A percentile compares a stretch with the other conserved stretches of the same genome.
Conservation (phyloP, 2,113 vertebrate genomes). For the Chaenogobius annularis region DNA sequence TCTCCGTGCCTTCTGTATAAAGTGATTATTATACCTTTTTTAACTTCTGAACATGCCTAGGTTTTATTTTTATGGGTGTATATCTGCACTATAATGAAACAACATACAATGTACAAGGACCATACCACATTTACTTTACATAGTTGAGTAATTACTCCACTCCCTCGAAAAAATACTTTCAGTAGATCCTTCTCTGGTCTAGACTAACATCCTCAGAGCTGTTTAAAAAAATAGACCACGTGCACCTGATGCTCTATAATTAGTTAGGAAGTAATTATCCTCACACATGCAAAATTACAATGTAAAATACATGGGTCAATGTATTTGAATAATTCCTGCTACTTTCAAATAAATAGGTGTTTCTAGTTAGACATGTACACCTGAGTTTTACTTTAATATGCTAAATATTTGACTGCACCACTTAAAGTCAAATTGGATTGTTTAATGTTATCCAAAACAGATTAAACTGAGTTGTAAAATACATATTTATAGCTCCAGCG, state of each 20-base stretch:
- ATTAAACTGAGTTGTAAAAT: slow-evolving; percentile 9
- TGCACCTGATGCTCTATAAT: no score
- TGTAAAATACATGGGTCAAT: background rate
- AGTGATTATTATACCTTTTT: background rate
- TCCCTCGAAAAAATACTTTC: no score
- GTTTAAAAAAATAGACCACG: no score
- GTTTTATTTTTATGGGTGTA: no score
- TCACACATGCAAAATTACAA: background rate
- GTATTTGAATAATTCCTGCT: background rate
- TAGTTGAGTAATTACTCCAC: no score
- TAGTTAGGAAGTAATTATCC: background rate
- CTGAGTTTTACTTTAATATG: background rate
- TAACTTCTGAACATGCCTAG: no score
- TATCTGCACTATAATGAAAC: no score
- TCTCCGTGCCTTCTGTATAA: background rate
- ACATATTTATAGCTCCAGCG: slow-evolving; percentile 2
- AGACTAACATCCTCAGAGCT: no score
- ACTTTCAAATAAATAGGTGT: background rate
- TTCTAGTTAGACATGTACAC: background rate
- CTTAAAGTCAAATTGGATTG: background rate
- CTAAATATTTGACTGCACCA: background rate
- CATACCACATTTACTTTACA: no score
- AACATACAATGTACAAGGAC: no score
- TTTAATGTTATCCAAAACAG: slow-evolving; percentile 2
- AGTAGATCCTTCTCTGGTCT: no score